A percentile compares a stretch with the other conserved stretches of the same genome.
These are phyloP conservation scores for Anoplopoma fimbria DNA, from an alignment of 2,113 vertebrate genomes.

Conservation along the genomic window DNA sequence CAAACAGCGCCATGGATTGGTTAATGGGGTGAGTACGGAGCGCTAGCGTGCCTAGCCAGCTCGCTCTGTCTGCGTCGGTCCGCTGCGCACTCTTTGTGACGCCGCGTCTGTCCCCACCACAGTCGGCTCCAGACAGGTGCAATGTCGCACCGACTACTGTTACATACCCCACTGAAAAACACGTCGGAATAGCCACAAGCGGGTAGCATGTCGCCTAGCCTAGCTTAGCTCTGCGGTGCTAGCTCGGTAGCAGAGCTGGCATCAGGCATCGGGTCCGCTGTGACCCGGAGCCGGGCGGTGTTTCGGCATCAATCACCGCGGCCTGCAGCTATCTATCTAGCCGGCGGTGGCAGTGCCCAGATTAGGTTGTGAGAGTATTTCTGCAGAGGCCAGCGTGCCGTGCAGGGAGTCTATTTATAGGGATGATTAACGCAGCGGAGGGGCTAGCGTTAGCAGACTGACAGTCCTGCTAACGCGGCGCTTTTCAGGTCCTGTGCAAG, in stretches of 20 bases:
- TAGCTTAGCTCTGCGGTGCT: slow-evolving; percentile 65
- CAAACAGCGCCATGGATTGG: slow-evolving; percentile 88
- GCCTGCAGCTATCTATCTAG: slow-evolving; percentile 11
- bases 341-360: slow-evolving; percentile 30
- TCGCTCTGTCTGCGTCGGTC: slow-evolving; percentile 49
- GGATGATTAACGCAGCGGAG: slow-evolving; percentile 34
- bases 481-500: slow-evolving; percentile 68
- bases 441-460: slow-evolving; percentile 59
- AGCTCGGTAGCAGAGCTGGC: slow-evolving; percentile 62
- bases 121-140: slow-evolving; percentile 9
- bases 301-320: slow-evolving; percentile 20
- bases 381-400: slow-evolving; percentile 9
- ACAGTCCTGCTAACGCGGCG: slow-evolving; percentile 51
- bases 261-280: slow-evolving; percentile 32
- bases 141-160: slow-evolving; percentile 17
- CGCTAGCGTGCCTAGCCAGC: slow-evolving; percentile 58
- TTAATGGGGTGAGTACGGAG: slow-evolving; percentile 90
- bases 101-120: slow-evolving; percentile 20
- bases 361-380: slow-evolving; percentile 32
- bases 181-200: neutral
- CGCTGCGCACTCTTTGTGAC: slow-evolving; percentile 50
- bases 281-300: slow-evolving; percentile 34
- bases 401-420: slow-evolving; percentile 44
- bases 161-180: neutral
- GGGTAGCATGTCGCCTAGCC: slow-evolving; percentile 62